Evolutionary conservation across 2,797 vertebrate genomes (phyloP), one percentile per base, ranked within the genome.

Genomic region (Moxostoma hubbsi): DNA sequence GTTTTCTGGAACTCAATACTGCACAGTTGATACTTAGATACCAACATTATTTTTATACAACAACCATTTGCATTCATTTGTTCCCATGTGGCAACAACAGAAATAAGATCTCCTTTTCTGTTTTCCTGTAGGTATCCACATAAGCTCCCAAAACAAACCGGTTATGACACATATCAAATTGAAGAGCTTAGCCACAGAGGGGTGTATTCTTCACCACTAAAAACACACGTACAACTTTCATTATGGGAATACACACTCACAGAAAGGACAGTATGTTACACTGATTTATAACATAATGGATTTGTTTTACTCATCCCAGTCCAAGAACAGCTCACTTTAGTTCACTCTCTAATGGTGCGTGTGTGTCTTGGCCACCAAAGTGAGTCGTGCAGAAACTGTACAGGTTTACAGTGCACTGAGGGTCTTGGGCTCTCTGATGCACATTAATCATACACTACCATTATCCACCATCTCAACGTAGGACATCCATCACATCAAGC

Each of bases 401-500:
- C 16, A 36, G 69, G 61, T 18, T 79, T 87, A 95, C 88, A 90
- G 89, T 90, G 85, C 88, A 94, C 93, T 92, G 83, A 77, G 84
- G 75, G 8, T 24, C 24, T 92, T 83, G 76, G 84, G 75, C 10
- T 24, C 24, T 94, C 92, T 89, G 84, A 89, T 92, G 92, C 90
- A 95, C 94, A 97, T 97, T 95, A 96, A 95, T 92, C 97, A 96
- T 93, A 95, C 94, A 79, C 94, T 94, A 89, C 94, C 91, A 95
- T 95, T 95, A 96, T 96, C 96, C 94, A 92, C 86, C 89, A 86
- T 93, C 95, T 94, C 91, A 94, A 94, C 90, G 93, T 91, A 87
- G 91, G 94, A 93, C 93, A 97, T 98, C 97, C 94, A 95, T 98
- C 96, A 97, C 95, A 94, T 92, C 91, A 92, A 94, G 95, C 90